phyloP scores from a whole-genome alignment of 2,888 invertebrate genomes.

The Carterocephalus palaemon region DNA sequence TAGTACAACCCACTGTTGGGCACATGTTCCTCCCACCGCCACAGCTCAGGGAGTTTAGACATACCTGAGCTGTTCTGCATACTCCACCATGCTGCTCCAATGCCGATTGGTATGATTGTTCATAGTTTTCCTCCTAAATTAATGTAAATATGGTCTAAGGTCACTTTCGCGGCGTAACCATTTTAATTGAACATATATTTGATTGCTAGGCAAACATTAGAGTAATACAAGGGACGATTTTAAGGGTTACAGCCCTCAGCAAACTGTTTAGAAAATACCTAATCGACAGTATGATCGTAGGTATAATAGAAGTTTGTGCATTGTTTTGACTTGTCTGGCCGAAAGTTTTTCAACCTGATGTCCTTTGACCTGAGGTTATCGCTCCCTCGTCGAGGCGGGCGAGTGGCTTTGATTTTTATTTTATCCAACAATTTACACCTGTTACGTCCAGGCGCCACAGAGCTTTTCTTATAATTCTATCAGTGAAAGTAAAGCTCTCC shows the following conservation, averaged over 20 bases:
- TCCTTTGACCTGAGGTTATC: slow-evolving; percentile 13
- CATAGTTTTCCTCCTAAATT: background rate
- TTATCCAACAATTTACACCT: slow-evolving; percentile 13
- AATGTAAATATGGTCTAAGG: slow-evolving; percentile 4
- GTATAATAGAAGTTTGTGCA: too few species aligned
- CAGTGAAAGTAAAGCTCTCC: background rate
- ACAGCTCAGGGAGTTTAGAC: too few species aligned
- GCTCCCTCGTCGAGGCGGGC: slow-evolving; percentile 5
- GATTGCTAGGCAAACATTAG: slow-evolving; percentile 16
- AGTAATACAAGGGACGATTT: too few species aligned
- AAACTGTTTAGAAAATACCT: too few species aligned
- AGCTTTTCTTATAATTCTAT: slow-evolving; percentile 1
- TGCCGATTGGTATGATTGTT: background rate
- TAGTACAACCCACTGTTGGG: too few species aligned
- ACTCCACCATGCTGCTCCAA: background rate
- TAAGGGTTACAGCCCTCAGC: too few species aligned
- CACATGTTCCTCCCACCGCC: too few species aligned
- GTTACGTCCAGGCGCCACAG: background rate
- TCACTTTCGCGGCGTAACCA: background rate
- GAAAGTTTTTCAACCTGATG: slow-evolving; percentile 10
- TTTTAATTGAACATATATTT: slow-evolving; percentile 14
- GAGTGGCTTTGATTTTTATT: slow-evolving; percentile 6
- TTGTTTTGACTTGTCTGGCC: background rate
- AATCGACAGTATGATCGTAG: too few species aligned
- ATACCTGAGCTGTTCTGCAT: slow-evolving; percentile 1